These are phyloP conservation scores for Astropecten irregularis DNA, from an alignment of 53 echinoderm and acorn worm genomes.

Conservation along the genomic window DNA sequence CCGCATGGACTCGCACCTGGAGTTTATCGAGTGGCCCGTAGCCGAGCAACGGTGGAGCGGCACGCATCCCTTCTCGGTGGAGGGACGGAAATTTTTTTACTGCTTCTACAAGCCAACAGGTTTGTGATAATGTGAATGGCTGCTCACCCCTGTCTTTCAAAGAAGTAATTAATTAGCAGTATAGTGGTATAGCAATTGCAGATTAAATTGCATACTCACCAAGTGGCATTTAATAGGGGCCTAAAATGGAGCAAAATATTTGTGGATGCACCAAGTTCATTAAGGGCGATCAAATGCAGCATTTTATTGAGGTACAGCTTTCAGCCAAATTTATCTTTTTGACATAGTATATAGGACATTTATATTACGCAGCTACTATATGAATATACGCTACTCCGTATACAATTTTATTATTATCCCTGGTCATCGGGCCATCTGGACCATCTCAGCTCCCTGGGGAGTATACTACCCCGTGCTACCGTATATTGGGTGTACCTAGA, in stretches of 20 bases:
- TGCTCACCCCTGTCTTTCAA: background rate
- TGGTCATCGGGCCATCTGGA: too few relatives aligned
- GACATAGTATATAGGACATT: too few relatives aligned
- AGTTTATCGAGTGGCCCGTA: conserved; percentile 47
- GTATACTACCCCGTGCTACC: too few relatives aligned
- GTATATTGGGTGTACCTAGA: too few relatives aligned
- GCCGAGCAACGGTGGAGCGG: conserved; percentile 24
- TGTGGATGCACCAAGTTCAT: background rate
- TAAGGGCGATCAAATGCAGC: too few relatives aligned
- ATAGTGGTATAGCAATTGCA: background rate
- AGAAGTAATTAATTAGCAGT: background rate
- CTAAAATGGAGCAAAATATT: background rate
- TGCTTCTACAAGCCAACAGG: conserved; percentile 50
- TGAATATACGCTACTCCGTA: too few relatives aligned
- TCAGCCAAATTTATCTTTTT: too few relatives aligned
- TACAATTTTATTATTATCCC: too few relatives aligned
- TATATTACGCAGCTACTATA: too few relatives aligned
- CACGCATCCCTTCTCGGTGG: conserved; percentile 42
- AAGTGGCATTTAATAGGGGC: background rate
- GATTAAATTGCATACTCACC: background rate
- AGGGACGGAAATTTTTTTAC: conserved; percentile 45
- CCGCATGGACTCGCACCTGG: conserved; percentile 38
- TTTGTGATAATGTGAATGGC: background rate
- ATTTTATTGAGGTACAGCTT: too few relatives aligned
- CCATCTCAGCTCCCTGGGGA: too few relatives aligned